Evolutionary conservation across 1,140 invertebrate genomes (phyloP), one percentile per base, ranked within the genome.

Genomic region (Drosophila lacertosa): DNA sequence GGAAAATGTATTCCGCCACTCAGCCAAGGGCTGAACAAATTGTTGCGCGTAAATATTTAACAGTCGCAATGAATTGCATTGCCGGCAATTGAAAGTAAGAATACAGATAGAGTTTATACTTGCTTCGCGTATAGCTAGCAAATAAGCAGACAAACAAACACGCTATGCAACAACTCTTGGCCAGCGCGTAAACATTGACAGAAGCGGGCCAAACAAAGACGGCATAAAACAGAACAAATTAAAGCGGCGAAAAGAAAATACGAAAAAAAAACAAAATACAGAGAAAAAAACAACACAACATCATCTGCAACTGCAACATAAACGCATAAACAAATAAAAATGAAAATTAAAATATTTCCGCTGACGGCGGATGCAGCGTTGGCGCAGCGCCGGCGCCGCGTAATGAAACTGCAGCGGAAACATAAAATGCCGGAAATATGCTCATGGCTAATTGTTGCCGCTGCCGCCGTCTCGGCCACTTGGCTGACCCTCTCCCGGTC

Each of bases 381-480:
- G 60, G 53, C 44, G 65, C 70, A 65, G 47, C 62, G 54, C 18
- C 70, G 42, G 37, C 39, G 59, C 35, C 58, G 37, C 51, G 69
- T 37, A 69, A 76, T 74, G 70, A 83, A 86, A 88, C 60, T 77
- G 77, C 84, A 86, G 57, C 89, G 89, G 77, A 89, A 86, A 74
- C 77, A 80, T 73, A 73, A 89, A 90, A 72, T 86, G 84, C 80
- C 89, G 89, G 89, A 90, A 90, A 86, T 90, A 89, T 89, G 80
- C 75, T 82, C 83, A 72, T 84, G 78, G 80, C 89, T 90, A 90
- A 90, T 90, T 90, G 89, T 77, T 71, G 89, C 71, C 74, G 68
- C 82, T 69, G 78, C 70, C 45, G 47, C 73, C 40, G 53, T 33
- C 32, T 63, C 53, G 45, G 59, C 65, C 70, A 82, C 69, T 75